Conservation (phyloP, 2,888 invertebrate species). For the Anoplius nigerrimus region DNA sequence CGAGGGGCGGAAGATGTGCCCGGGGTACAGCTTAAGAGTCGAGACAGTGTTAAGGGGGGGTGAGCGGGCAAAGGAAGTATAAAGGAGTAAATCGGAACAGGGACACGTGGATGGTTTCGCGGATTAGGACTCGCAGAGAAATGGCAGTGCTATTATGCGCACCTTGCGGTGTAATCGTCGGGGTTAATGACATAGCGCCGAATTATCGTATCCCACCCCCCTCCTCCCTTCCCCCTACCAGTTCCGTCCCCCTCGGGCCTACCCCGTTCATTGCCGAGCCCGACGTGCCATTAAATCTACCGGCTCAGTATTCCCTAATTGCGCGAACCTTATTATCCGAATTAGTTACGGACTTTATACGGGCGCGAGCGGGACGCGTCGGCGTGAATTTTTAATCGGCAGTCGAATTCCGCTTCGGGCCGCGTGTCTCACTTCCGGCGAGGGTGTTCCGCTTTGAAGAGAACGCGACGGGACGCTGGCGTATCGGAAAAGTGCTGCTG, state of each 20-base stretch:
- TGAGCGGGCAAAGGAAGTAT: too few species aligned
- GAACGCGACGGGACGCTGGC: too few species aligned
- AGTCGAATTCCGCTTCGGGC: too few species aligned
- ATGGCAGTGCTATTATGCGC: slow-evolving; percentile 49
- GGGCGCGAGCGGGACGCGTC: too few species aligned
- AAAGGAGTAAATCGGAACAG: slow-evolving; percentile 39
- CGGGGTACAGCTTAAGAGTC: slow-evolving; percentile 31
- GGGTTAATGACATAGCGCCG: slow-evolving; percentile 57
- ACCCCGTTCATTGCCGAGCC: not conserved
- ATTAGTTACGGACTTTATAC: not conserved
- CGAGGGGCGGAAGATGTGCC: not conserved
- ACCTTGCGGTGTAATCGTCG: slow-evolving; percentile 52
- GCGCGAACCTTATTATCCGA: slow-evolving; percentile 13
- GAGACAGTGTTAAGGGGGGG: too few species aligned
- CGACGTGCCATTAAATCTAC: slow-evolving; percentile 19
- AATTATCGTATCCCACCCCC: slow-evolving; percentile 51
- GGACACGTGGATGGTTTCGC: slow-evolving; percentile 23
- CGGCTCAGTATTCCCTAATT: slow-evolving; percentile 38
- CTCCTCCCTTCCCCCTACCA: slow-evolving; percentile 19
- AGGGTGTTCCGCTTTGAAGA: too few species aligned
- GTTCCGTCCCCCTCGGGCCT: slow-evolving; percentile 39
- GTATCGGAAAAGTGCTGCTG: too few species aligned
- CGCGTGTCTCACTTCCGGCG: too few species aligned
- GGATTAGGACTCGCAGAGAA: slow-evolving; percentile 45
- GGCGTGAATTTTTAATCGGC: too few species aligned